Conservation (phyloP, 2,113 vertebrate species). For the Tachysurus vachellii region DNA sequence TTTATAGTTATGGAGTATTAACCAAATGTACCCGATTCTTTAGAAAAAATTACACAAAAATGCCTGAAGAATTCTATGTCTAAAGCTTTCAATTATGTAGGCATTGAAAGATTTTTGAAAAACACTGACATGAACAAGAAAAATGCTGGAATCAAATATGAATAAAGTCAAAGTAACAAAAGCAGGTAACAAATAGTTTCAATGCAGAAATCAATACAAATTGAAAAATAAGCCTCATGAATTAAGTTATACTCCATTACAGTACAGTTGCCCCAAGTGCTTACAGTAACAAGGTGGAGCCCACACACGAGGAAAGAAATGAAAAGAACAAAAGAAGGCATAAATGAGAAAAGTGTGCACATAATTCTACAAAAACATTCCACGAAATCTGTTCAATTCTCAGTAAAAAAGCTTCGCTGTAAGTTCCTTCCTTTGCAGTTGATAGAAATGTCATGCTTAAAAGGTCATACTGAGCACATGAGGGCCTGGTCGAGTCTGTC, state of each 20-base stretch:
- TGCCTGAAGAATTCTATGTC: neutral
- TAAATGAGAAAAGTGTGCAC: neutral
- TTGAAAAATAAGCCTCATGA: neutral
- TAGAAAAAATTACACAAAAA: neutral
- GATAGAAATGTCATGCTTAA: constrained; percentile 46
- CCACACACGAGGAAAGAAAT: constrained; percentile 7
- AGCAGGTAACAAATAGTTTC: neutral
- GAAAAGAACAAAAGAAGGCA: neutral
- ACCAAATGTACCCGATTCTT: neutral
- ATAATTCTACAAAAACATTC: neutral
- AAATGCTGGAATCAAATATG: neutral
- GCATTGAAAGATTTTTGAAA: neutral
- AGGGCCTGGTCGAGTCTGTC: neutral
- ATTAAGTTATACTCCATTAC: neutral
- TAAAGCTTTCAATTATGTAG: neutral
- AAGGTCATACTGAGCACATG: constrained; percentile 3
- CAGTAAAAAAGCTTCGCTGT: neutral
- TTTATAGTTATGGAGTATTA: neutral
- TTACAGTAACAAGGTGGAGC: constrained; percentile 11
- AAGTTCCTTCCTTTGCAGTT: constrained; percentile 34
- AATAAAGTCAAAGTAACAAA: neutral
- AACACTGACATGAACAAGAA: neutral
- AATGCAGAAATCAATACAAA: neutral
- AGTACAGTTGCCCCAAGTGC: neutral
- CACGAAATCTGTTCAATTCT: neutral